phyloP scores from a whole-genome alignment of 1,140 invertebrate genomes.

The Zophobas atratus region DNA sequence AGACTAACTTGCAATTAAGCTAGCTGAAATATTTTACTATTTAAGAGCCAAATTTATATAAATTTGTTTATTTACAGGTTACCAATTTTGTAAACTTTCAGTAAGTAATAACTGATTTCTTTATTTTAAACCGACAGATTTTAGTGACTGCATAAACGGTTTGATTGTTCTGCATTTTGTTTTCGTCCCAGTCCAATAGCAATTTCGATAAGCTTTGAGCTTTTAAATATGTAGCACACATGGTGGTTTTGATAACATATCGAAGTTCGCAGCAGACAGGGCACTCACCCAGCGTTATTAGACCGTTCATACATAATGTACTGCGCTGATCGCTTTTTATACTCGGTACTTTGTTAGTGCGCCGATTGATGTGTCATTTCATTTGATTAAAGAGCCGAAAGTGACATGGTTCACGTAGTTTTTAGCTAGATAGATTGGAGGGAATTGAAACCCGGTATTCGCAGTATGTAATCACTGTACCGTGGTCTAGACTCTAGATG shows the following conservation, averaged over 20 bases:
- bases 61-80: too few species aligned
- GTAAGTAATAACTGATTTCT: too few species aligned
- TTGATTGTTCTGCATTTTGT: too few species aligned
- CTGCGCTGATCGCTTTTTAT: slow-evolving; percentile 22
- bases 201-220: slow-evolving; percentile 1
- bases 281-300: slow-evolving; percentile 19
- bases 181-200: too few species aligned
- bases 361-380: slow-evolving; percentile 42
- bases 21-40: too few species aligned
- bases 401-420: slow-evolving; percentile 41
- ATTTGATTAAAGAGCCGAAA: slow-evolving; percentile 42
- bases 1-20: too few species aligned
- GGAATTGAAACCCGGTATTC: slow-evolving; percentile 24
- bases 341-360: slow-evolving; percentile 26
- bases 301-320: slow-evolving; percentile 9
- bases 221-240: slow-evolving; percentile 16
- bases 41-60: too few species aligned
- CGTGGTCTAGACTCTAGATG: slow-evolving; percentile 21
- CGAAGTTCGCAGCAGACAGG: slow-evolving; percentile 5
- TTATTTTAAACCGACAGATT: too few species aligned
- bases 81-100: too few species aligned
- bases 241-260: slow-evolving; percentile 19
- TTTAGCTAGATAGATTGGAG: slow-evolving; percentile 39
- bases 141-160: too few species aligned
- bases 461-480: slow-evolving; percentile 34